phyloP scores from a whole-genome alignment of 2,113 vertebrate species.

The Spea bombifrons region DNA sequence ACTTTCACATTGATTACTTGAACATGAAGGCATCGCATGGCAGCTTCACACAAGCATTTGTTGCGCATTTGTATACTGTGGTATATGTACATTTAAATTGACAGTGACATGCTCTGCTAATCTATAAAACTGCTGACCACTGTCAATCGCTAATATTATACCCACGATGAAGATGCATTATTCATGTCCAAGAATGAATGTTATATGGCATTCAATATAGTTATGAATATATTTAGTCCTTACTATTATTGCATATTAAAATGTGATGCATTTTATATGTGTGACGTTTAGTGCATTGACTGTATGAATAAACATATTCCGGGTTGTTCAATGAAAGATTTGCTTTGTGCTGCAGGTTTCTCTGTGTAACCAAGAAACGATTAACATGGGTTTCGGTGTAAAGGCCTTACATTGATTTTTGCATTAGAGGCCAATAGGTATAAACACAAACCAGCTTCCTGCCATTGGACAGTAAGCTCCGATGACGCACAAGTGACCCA shows the following conservation, averaged over 20 bases:
- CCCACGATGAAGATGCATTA: neutral
- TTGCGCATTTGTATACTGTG: too few species aligned
- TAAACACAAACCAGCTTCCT: neutral
- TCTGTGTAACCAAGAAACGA: neutral
- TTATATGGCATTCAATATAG: neutral
- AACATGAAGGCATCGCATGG: too few species aligned
- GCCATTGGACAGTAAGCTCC: neutral
- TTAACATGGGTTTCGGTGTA: neutral
- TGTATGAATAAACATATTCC: neutral
- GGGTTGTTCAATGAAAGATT: neutral
- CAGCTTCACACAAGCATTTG: too few species aligned
- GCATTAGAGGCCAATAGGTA: constrained; percentile 8
- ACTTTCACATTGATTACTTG: too few species aligned
- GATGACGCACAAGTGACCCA: constrained; percentile 14
- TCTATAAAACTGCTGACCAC: neutral
- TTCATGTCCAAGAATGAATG: neutral
- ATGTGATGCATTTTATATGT: neutral
- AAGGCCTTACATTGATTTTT: neutral
- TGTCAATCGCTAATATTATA: neutral
- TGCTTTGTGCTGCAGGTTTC: neutral
- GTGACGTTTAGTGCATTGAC: neutral
- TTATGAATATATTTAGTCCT: constrained; percentile 1
- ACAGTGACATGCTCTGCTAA: neutral
- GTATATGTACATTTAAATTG: neutral
- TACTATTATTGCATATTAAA: neutral